Percentiles rank a stretch among this genome's conserved stretches.
Conservation (phyloP, 2,113 vertebrate species). For the Eptesicus fuscus region DNA sequence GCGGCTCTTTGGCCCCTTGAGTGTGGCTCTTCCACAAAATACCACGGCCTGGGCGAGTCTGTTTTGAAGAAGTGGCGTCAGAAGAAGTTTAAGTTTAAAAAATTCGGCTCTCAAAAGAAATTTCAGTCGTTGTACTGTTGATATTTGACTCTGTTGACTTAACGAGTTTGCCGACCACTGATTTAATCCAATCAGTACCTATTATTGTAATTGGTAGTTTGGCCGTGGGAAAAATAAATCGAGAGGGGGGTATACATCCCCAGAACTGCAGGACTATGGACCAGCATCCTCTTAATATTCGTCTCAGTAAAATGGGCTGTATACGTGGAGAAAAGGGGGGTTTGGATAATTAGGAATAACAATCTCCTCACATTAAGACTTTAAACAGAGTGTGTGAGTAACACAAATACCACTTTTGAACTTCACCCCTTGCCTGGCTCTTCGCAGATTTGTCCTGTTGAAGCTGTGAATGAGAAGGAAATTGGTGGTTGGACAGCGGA, state of each 20-base stretch:
- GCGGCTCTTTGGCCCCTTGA: no score
- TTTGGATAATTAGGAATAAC: neutral
- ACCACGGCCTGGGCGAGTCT: no score
- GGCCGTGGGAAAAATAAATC: neutral
- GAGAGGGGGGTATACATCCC: rapidly evolving
- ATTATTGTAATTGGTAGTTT: neutral
- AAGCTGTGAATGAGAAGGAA: neutral
- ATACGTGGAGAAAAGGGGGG: neutral
- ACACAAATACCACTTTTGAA: neutral
- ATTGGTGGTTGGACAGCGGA: neutral
- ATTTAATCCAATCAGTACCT: neutral
- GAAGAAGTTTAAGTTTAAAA: no score
- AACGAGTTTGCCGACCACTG: neutral
- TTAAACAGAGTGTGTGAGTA: neutral
- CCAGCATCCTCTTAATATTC: neutral
- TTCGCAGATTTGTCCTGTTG: neutral
- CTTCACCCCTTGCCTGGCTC: neutral
- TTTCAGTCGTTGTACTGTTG: no score
- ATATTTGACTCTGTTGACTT: no score
- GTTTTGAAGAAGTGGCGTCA: no score
- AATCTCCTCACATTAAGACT: neutral
- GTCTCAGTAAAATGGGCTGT: neutral
- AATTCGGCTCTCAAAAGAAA: no score
- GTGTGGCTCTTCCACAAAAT: no score
- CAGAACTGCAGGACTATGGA: neutral